phyloP scores from a whole-genome alignment of 2,797 vertebrate genomes.

The Chanos chanos region DNA sequence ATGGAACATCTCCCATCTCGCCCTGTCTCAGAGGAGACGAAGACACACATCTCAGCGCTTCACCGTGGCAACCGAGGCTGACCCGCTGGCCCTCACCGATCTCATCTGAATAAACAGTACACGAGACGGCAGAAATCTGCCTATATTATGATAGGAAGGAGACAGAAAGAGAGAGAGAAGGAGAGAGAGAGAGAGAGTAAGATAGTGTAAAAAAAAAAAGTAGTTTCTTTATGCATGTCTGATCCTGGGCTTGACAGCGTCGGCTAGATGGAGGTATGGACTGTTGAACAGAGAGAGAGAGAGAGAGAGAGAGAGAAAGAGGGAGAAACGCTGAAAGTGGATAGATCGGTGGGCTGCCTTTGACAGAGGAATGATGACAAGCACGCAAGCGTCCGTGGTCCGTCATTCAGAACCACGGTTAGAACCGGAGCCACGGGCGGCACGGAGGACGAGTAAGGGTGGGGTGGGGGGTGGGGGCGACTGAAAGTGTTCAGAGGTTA shows the following conservation, averaged over 20 bases:
- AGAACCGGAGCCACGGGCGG: slow-evolving; percentile 53
- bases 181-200: slow-evolving; percentile 5
- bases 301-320: slow-evolving; percentile 23
- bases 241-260: slow-evolving; percentile 84
- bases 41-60: slow-evolving; percentile 49
- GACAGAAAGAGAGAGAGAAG: slow-evolving; percentile 34
- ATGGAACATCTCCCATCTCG: slow-evolving; percentile 18
- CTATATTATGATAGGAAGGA: slow-evolving; percentile 73
- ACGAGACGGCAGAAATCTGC: slow-evolving; percentile 69
- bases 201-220: slow-evolving; percentile 58
- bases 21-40: slow-evolving; percentile 62
- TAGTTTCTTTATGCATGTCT: slow-evolving; percentile 82
- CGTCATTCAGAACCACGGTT: slow-evolving; percentile 77
- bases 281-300: slow-evolving; percentile 82
- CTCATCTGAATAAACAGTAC: slow-evolving; percentile 79
- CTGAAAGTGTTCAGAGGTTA: slow-evolving; percentile 88
- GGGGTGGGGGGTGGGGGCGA: slow-evolving; percentile 43
- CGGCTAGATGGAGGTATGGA: slow-evolving; percentile 84
- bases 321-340: slow-evolving; percentile 63
- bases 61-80: slow-evolving; percentile 70
- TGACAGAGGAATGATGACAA: slow-evolving; percentile 89
- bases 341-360: slow-evolving; percentile 67
- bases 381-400: slow-evolving; percentile 82
- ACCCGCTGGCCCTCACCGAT: slow-evolving; percentile 69
- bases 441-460: slow-evolving; percentile 42